Evolutionary conservation across 1,140 invertebrate species (phyloP).

Genomic region (Bombus ignitus): DNA sequence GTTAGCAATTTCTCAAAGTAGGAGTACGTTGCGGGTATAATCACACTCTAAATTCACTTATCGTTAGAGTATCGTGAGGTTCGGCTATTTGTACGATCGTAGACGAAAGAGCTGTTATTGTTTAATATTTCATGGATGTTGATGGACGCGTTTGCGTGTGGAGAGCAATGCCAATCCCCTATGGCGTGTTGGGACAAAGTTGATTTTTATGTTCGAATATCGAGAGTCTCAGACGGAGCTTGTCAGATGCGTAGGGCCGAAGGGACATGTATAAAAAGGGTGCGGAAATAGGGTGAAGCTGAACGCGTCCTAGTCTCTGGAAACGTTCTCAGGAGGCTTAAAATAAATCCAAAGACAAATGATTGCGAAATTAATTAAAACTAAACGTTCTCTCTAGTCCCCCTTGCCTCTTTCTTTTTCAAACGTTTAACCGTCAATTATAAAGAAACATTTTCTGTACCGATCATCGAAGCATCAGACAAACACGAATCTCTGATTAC

Average conservation of each 20-base stretch:
- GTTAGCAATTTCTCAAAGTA: too few species aligned
- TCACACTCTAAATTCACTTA: not conserved
- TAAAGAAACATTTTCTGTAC: too few species aligned
- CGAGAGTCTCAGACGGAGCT: constrained; percentile 76
- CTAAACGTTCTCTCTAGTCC: not conserved
- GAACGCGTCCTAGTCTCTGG: constrained; percentile 46
- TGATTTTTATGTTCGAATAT: constrained; percentile 83
- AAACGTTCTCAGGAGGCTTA: constrained; percentile 61
- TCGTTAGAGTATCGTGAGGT: not conserved
- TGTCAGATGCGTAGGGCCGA: constrained; percentile 74
- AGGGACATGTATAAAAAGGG: constrained; percentile 77
- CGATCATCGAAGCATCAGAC: too few species aligned
- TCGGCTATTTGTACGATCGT: constrained; percentile 5
- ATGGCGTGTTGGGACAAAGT: constrained; percentile 79
- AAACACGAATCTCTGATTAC: too few species aligned
- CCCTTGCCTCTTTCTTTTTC: too few species aligned
- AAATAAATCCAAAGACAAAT: constrained; percentile 51
- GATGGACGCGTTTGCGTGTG: constrained; percentile 25
- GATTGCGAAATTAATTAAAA: constrained; percentile 11
- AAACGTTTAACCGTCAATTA: too few species aligned
- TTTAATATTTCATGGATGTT: constrained; percentile 47
- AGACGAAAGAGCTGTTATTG: constrained; percentile 1
- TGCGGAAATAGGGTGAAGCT: constrained; percentile 69
- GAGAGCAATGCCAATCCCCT: constrained; percentile 61
- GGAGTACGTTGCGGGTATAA: not conserved